Evolutionary conservation across 2,113 vertebrate species (phyloP).

Genomic region (Psilopogon haemacephalus): DNA sequence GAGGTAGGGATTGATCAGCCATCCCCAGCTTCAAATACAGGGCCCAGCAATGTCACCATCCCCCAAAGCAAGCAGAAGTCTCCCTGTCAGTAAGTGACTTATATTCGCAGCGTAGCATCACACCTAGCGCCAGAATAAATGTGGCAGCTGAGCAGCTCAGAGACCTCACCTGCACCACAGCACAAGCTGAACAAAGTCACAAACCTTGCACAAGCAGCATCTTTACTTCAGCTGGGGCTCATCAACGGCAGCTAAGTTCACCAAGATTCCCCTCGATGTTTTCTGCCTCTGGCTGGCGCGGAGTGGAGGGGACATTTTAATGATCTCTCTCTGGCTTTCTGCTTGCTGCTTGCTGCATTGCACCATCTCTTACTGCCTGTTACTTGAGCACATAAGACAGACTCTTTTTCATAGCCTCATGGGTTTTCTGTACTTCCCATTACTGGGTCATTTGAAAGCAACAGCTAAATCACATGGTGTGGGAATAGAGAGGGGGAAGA

Average conservation of each 20-base stretch:
- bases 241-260: background rate
- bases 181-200: background rate
- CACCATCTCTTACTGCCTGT: background rate
- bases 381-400: background rate
- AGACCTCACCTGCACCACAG: background rate
- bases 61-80: background rate
- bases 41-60: background rate
- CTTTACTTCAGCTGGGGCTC: background rate
- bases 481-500: too few relatives aligned
- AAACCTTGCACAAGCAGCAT: background rate
- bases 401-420: background rate
- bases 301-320: background rate
- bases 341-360: background rate
- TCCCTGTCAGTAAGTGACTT: background rate
- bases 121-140: background rate
- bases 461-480: background rate
- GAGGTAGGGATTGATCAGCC: background rate
- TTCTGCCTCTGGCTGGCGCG: background rate
- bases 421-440: conserved; percentile 5
- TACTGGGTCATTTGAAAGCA: background rate
- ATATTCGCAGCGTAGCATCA: background rate
- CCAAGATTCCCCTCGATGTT: background rate
- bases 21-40: background rate
- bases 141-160: background rate
- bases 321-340: background rate